Evolutionary conservation across 2,797 vertebrate genomes (phyloP), one percentile per base, ranked within the genome.

Genomic region (Chromis chromis): DNA sequence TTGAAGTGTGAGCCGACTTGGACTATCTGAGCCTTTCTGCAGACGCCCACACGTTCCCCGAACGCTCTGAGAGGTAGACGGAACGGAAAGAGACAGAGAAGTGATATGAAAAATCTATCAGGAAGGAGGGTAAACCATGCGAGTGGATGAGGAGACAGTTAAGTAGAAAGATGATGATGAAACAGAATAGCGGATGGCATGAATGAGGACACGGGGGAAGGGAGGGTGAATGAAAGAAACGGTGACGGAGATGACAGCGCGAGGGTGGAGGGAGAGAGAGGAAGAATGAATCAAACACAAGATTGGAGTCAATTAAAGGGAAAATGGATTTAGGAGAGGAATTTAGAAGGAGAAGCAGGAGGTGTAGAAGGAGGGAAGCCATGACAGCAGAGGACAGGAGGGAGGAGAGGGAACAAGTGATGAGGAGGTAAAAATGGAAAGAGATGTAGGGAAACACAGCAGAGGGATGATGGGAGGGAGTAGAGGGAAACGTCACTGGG

Each of bases 401-500:
- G 36, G 62, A 54, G 66, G 68, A 46, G 25, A 62, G 57, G 76
- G 71, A 72, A 57, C 14, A 14, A 42, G 70, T 33, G 62, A 76
- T 12, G 54, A 74, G 39, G 78, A 61, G 36, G 78, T 64, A 58
- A 62, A 70, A 69, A 57, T 65, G 68, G 70, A 70, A 69, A 44
- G 50, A 59, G 69, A 70, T 70, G 62, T 5, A 78, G 70, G 70
- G 69, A 74, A 70, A 65, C 65, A 56, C 21, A 0, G 61, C 46
- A 72, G 59, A 67, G 63, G 76, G 79, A 79, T 71, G 84, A 79
- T 59, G 27, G 50, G 53, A 52, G 50, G 50, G 50, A 5, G 27
- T 16, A 55, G 53, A 10, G 16, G 53, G 27, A 61, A 46, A 78
- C 88, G 86, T 92, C 88, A 90, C 69, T 22, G 82, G 89, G 90